phyloP scores from a whole-genome alignment of 1,140 invertebrate species.

The Orussus abietinus region DNA sequence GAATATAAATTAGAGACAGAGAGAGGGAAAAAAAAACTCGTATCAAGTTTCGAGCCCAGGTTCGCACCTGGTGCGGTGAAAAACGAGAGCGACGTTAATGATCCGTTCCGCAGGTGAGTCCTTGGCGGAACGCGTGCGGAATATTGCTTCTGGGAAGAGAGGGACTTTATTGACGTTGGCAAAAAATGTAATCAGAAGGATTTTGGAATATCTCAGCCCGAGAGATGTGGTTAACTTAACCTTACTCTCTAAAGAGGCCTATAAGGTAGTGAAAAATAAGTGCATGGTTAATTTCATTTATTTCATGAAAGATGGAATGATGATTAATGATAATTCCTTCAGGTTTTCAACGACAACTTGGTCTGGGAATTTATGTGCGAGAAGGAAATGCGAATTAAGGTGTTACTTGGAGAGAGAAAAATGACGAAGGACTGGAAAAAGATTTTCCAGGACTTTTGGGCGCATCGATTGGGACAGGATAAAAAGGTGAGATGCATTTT shows the following conservation, averaged over 20 bases:
- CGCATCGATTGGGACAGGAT: too few relatives aligned
- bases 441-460: too few relatives aligned
- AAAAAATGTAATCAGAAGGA: slow-evolving; percentile 21
- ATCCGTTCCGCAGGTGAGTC: slow-evolving; percentile 19
- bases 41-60: neutral
- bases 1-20: too few relatives aligned
- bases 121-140: slow-evolving; percentile 22
- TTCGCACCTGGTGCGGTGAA: too few relatives aligned
- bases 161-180: slow-evolving; percentile 32
- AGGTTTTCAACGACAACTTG: slow-evolving; percentile 35
- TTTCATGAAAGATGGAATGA: slow-evolving; percentile 4
- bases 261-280: slow-evolving; percentile 36
- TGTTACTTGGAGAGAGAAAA: too few relatives aligned
- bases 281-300: neutral
- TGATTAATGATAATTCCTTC: neutral
- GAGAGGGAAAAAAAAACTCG: neutral
- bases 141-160: slow-evolving; percentile 16
- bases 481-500: too few relatives aligned
- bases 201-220: slow-evolving; percentile 31
- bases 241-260: slow-evolving; percentile 34
- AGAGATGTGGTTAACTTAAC: slow-evolving; percentile 40
- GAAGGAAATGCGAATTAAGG: too few relatives aligned
- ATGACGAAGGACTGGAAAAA: too few relatives aligned
- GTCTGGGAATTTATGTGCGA: slow-evolving; percentile 39
- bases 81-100: too few relatives aligned